Evolutionary conservation across 2,797 vertebrate species (phyloP), one percentile per base, ranked within the genome.

Genomic region (Enteromius fasciolatus): DNA sequence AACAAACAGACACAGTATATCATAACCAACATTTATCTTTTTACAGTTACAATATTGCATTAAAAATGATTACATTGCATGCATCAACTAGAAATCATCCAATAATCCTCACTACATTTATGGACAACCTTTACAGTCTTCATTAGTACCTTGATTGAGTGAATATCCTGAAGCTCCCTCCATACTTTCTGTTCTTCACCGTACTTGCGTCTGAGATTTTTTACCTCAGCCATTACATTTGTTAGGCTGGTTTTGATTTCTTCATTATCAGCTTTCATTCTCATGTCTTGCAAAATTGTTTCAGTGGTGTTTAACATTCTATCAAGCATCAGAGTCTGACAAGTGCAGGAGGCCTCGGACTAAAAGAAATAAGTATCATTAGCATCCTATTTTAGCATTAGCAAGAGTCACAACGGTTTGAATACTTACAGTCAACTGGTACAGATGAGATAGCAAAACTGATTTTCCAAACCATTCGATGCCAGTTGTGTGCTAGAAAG

Each of bases 271-370:
- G 80, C 31, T 20, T 80, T 76, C 9, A n/a, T 28, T 12, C 54
- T 64, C 81, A 86, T 85, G 20, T 85, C 69, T 23, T 79, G 86
- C 10, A 63, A 63, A 31, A 63, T 31, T 8, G 6, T 63, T 31
- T 63, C 59, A 31, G 59, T 31, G 25, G 28, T 17, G 59, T 63
- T 63, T 14, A 63, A 63, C 76, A 88, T 86, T 12, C 68, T 36
- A 12, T 81, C n/a, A 4, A 88, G 81, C 50, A 88, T 3, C 59
- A 63, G 25, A 31, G 59, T 17, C 59, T 15, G 25, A 31, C 25
- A 63, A 36, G 86, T 83, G 52, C 86, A 87, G 36, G 78, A 77
- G 25, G 5, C 28, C 78, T 78, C n/a, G 64, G 59, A 31, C 59
- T 63, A 63, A 63, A 63, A 63, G 14, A 17, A 63, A 63, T 31